phyloP scores from a whole-genome alignment of 2,797 vertebrate genomes.

The Clarias fuscus region DNA sequence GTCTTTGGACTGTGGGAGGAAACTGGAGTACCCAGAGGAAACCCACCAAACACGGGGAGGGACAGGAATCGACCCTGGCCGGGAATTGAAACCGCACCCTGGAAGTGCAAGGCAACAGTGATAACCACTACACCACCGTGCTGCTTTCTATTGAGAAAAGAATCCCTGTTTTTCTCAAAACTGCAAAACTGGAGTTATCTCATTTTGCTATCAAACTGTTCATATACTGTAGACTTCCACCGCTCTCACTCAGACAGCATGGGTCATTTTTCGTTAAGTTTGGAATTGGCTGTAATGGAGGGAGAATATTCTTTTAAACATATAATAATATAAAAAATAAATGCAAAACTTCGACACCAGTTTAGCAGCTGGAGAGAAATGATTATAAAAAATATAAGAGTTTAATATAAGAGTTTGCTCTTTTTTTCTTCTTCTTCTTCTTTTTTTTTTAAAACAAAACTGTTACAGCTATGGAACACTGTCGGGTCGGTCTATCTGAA shows the following conservation, averaged over 20 bases:
- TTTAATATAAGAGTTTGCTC: not conserved
- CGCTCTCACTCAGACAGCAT: not conserved
- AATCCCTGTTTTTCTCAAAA: too few relatives aligned
- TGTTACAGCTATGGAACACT: not conserved
- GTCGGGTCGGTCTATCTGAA: not conserved
- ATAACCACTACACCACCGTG: too few relatives aligned
- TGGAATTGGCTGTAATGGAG: not conserved
- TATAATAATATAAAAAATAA: not conserved
- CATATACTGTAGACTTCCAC: too few relatives aligned
- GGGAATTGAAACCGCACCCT: too few relatives aligned
- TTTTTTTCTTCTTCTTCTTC: not conserved
- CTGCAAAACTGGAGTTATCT: too few relatives aligned
- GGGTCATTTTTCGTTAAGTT: not conserved
- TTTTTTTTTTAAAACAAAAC: not conserved
- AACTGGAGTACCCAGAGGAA: too few relatives aligned
- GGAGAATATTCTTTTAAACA: not conserved
- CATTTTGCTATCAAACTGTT: too few relatives aligned
- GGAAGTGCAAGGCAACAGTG: too few relatives aligned
- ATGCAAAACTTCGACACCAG: not conserved
- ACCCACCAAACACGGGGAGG: too few relatives aligned
- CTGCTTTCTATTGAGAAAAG: too few relatives aligned
- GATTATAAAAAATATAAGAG: not conserved
- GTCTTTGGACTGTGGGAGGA: too few relatives aligned
- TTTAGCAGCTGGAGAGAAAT: not conserved
- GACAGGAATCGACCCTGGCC: too few relatives aligned